Percentiles rank a stretch among this genome's conserved stretches.
These are phyloP conservation scores for Drosophila auraria DNA, from an alignment of 1,140 invertebrate species.

Conservation along the genomic window DNA sequence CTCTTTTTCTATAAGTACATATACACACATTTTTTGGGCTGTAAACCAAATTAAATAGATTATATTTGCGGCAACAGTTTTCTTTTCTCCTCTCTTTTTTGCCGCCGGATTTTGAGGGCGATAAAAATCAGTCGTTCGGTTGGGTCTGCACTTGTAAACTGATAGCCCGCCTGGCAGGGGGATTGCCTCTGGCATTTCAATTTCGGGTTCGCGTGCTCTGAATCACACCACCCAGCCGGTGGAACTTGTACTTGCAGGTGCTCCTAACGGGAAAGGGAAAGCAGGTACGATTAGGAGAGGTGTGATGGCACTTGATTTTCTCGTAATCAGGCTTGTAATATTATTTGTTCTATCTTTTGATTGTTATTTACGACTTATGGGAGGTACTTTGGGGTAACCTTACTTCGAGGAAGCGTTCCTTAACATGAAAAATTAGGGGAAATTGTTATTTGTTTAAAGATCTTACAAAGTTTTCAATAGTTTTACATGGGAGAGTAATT, in stretches of 20 bases:
- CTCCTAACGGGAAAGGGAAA: conserved; percentile 1
- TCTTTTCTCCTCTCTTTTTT: conserved; percentile 10
- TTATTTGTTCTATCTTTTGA: background rate
- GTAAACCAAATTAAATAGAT: conserved; percentile 54
- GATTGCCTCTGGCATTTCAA: conserved; percentile 30
- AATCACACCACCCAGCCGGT: conserved; percentile 24
- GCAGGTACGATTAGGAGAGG: background rate
- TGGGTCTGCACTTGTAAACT: conserved; percentile 22
- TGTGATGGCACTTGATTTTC: background rate
- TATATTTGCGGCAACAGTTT: conserved; percentile 17
- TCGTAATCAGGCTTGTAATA: conserved; percentile 5
- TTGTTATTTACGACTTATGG: background rate
- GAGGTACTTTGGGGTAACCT: background rate
- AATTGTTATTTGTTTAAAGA: too few relatives aligned
- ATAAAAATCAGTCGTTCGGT: conserved; percentile 47
- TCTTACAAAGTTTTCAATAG: too few relatives aligned
- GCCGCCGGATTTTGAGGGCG: conserved; percentile 22
- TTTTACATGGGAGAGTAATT: too few relatives aligned
- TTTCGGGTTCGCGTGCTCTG: conserved; percentile 6
- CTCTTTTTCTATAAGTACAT: conserved; percentile 29
- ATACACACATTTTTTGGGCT: conserved; percentile 40
- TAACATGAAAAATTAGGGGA: too few relatives aligned
- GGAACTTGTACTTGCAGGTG: conserved; percentile 1
- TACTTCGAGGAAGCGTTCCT: too few relatives aligned
- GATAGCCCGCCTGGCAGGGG: conserved; percentile 1